Evolutionary conservation across 2,888 invertebrate genomes (phyloP).

Genomic region (Encarsia formosa): DNA sequence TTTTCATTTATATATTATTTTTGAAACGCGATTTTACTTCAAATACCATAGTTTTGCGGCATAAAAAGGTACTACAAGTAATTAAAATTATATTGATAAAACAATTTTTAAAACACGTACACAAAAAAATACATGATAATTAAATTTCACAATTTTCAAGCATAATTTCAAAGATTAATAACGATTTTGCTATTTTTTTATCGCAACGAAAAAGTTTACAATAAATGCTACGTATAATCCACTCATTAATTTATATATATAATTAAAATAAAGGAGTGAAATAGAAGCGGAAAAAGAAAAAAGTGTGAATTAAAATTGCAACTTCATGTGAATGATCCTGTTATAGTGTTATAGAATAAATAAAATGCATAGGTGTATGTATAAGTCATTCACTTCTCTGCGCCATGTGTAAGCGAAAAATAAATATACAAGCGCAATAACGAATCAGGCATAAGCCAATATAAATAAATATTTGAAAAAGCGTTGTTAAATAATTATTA

Average conservation of each 20-base stretch:
- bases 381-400: constrained; percentile 20
- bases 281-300: constrained; percentile 17
- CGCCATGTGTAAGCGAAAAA: constrained; percentile 3
- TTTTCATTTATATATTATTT: too few relatives aligned
- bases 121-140: not conserved
- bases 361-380: constrained; percentile 20
- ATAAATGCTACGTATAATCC: constrained; percentile 21
- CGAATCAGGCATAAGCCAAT: constrained; percentile 27
- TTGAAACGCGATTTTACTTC: too few relatives aligned
- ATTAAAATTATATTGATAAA: too few relatives aligned
- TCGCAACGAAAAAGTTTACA: constrained; percentile 13
- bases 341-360: constrained; percentile 11
- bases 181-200: constrained; percentile 26
- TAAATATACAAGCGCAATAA: constrained; percentile 13
- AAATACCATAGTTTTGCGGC: too few relatives aligned
- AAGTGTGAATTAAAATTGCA: constrained; percentile 13
- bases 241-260: constrained; percentile 22
- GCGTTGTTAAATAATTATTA: constrained; percentile 28
- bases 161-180: constrained; percentile 22
- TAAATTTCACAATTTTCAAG: constrained; percentile 2
- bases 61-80: too few relatives aligned
- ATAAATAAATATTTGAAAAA: constrained; percentile 28
- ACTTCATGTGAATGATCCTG: constrained; percentile 17
- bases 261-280: constrained; percentile 18
- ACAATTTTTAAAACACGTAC: constrained; percentile 1